A percentile compares a stretch with the other conserved stretches of the same genome.
These are phyloP conservation scores for Anguilla anguilla DNA, from an alignment of 2,797 vertebrate genomes.

Conservation along the genomic window DNA sequence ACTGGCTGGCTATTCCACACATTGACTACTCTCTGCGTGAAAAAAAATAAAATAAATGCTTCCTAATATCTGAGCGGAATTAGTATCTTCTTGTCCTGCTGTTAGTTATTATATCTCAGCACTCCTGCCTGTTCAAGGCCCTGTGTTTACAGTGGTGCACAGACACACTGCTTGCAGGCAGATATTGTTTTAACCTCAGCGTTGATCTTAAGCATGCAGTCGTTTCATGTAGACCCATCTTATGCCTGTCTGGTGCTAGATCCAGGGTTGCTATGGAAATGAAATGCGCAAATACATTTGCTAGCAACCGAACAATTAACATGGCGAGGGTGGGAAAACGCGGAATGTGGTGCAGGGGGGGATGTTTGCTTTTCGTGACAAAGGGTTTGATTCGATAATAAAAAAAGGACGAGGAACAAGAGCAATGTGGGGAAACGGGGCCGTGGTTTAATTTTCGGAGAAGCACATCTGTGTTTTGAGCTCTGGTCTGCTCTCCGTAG, in stretches of 20 bases:
- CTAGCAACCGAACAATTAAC: constrained; percentile 49
- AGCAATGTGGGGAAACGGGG: constrained; percentile 34
- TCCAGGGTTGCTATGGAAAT: constrained; percentile 63
- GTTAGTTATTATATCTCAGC: background rate
- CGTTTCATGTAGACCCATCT: constrained; percentile 30
- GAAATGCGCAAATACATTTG: constrained; percentile 57
- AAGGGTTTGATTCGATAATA: constrained; percentile 17
- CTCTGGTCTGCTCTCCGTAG: constrained; percentile 13
- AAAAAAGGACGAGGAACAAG: background rate
- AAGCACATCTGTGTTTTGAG: constrained; percentile 30
- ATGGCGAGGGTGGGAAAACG: constrained; percentile 30
- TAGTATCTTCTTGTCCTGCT: background rate
- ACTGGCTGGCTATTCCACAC: too few relatives aligned
- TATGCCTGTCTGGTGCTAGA: constrained; percentile 37
- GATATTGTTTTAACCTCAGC: constrained; percentile 39
- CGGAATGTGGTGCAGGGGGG: constrained; percentile 23
- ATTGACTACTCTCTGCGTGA: too few relatives aligned
- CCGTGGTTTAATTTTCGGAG: constrained; percentile 32
- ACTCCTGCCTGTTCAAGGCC: background rate
- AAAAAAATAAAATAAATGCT: too few relatives aligned
- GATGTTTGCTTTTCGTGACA: constrained; percentile 30
- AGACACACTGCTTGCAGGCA: constrained; percentile 34
- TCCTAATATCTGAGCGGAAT: background rate
- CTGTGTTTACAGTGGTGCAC: constrained; percentile 29
- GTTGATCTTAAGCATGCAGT: constrained; percentile 29